Evolutionary conservation across 1,140 invertebrate species (phyloP).

Genomic region (Drosophila auraria): DNA sequence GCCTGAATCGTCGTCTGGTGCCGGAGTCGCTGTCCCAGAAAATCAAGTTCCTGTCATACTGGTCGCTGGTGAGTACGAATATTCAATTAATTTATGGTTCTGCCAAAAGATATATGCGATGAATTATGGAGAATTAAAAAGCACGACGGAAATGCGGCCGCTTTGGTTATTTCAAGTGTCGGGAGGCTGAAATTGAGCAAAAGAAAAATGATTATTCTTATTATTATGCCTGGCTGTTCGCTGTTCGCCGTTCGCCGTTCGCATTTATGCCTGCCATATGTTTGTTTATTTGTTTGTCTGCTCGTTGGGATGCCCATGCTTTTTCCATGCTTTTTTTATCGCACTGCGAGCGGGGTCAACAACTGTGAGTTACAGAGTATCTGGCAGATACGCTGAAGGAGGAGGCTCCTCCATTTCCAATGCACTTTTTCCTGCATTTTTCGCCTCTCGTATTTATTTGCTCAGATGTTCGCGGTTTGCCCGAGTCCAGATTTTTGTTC

Average conservation of each 20-base stretch:
- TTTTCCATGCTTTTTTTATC: constrained; percentile 17
- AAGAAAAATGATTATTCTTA: constrained; percentile 39
- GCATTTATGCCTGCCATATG: constrained; percentile 77
- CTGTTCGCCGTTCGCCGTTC: constrained; percentile 17
- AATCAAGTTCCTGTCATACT: constrained; percentile 86
- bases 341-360: constrained; percentile 52
- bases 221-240: constrained; percentile 35
- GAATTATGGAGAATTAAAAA: constrained; percentile 50
- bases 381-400: constrained; percentile 36
- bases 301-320: constrained; percentile 35
- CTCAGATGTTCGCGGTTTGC: constrained; percentile 36
- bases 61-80: constrained; percentile 86
- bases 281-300: constrained; percentile 55
- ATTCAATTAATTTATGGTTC: constrained; percentile 20
- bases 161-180: constrained; percentile 63
- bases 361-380: constrained; percentile 48
- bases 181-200: constrained; percentile 31
- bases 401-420: neutral
- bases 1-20: constrained; percentile 60
- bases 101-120: constrained; percentile 29
- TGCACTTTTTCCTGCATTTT: constrained; percentile 56
- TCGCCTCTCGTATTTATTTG: constrained; percentile 41
- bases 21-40: constrained; percentile 84
- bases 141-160: constrained; percentile 57
- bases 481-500: constrained; percentile 8